Evolutionary conservation across 2,113 vertebrate genomes (phyloP).

Genomic region (Ptilorrhoa leucosticta): DNA sequence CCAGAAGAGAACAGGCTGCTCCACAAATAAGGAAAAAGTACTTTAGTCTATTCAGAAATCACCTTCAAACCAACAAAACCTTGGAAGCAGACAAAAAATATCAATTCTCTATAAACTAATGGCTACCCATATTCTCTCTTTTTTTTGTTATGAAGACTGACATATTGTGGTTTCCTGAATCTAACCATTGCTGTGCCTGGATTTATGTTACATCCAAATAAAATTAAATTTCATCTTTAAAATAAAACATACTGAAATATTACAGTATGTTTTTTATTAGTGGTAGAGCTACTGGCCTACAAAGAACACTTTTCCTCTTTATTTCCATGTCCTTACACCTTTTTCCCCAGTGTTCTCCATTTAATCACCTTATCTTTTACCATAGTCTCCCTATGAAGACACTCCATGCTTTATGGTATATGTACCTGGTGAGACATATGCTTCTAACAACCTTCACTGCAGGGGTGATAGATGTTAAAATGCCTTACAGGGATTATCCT

Average conservation of each 20-base stretch:
- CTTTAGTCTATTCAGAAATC: not conserved
- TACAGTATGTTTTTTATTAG: not conserved
- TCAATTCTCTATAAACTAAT: not conserved
- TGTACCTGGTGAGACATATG: not conserved
- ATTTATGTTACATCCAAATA: not conserved
- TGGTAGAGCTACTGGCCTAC: not conserved
- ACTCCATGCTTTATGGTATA: not conserved
- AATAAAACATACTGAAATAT: not conserved
- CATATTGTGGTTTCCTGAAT: not conserved
- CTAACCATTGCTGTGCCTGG: not conserved
- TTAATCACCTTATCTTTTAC: not conserved
- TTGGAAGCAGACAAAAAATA: not conserved
- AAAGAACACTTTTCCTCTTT: not conserved
- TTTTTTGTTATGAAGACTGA: not conserved
- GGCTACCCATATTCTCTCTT: not conserved
- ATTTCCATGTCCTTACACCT: not conserved
- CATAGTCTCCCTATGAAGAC: not conserved
- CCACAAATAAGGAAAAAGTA: not conserved
- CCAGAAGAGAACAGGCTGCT: not conserved
- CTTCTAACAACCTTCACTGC: not conserved
- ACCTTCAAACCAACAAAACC: not conserved
- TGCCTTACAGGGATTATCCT: not conserved
- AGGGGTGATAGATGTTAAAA: not conserved
- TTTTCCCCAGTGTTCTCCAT: not conserved
- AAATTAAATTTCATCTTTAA: not conserved